Conservation (phyloP, 2,113 vertebrate genomes). For the Okapia johnstoni region DNA sequence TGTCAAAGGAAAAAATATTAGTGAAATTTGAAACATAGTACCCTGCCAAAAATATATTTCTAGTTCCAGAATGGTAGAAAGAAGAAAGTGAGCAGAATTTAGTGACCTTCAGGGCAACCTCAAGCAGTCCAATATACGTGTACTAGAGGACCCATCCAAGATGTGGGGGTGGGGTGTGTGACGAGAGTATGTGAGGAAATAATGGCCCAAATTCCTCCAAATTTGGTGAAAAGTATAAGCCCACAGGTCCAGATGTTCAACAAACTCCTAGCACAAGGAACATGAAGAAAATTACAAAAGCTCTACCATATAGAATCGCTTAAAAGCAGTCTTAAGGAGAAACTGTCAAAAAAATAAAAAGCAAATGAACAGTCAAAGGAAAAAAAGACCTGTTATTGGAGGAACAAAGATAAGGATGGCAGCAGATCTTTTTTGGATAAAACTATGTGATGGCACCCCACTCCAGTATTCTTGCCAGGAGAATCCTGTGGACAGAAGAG, state of each 20-base stretch:
- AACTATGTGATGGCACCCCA: not conserved
- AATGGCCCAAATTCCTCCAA: not conserved
- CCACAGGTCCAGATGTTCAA: not conserved
- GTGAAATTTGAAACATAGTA: not conserved
- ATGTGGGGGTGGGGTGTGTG: not conserved
- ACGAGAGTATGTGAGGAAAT: not conserved
- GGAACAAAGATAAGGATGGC: not conserved
- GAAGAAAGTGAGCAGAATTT: not conserved
- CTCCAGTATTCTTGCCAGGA: too few relatives aligned
- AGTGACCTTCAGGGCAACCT: not conserved
- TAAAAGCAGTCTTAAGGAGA: not conserved
- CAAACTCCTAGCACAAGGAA: not conserved
- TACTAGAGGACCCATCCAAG: not conserved
- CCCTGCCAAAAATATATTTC: not conserved
- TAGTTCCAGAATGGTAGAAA: not conserved
- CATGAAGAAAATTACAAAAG: not conserved
- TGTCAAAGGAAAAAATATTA: not conserved
- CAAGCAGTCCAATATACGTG: not conserved
- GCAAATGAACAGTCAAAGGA: not conserved
- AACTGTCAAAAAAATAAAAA: not conserved
- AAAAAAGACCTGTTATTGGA: not conserved
- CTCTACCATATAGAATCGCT: not conserved
- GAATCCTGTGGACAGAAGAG: too few relatives aligned
- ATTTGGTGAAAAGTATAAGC: not conserved
- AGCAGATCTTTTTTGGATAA: not conserved